A percentile compares a stretch with the other conserved stretches of the same genome.
Conservation (phyloP, 2,113 vertebrate species). For the Acanthisitta chloris region DNA sequence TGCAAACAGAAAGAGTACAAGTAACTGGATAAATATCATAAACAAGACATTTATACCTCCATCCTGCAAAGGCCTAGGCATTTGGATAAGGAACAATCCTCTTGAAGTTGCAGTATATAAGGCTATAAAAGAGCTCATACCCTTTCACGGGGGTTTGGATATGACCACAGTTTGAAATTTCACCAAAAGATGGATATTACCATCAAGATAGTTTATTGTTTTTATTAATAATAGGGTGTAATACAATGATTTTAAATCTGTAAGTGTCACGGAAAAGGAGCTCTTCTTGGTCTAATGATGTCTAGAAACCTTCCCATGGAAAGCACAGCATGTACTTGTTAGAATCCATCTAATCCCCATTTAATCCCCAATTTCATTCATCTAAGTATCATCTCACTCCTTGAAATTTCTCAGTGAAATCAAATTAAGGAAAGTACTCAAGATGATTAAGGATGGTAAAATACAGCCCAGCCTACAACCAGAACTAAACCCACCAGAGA, state of each 20-base stretch:
- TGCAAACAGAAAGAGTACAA: conserved; percentile 55
- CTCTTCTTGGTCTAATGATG: background rate
- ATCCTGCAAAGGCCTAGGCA: background rate
- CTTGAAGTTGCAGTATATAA: background rate
- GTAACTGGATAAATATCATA: background rate
- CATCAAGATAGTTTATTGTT: background rate
- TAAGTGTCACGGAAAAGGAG: background rate
- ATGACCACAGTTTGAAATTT: background rate
- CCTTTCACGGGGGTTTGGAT: background rate
- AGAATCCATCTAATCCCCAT: background rate
- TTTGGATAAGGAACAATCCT: background rate
- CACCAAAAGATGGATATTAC: background rate
- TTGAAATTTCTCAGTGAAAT: background rate
- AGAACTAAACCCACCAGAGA: background rate
- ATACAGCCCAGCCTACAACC: background rate
- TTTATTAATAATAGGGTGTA: background rate
- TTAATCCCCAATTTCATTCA: background rate
- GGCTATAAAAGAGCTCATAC: background rate
- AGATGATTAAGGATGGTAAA: background rate
- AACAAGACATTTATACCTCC: background rate
- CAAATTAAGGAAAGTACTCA: background rate
- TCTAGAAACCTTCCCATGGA: background rate
- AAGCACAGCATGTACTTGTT: background rate
- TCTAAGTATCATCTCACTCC: background rate
- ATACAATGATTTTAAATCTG: background rate